Conservation (phyloP, 1,140 invertebrate genomes). For the Octopus sinensis region DNA sequence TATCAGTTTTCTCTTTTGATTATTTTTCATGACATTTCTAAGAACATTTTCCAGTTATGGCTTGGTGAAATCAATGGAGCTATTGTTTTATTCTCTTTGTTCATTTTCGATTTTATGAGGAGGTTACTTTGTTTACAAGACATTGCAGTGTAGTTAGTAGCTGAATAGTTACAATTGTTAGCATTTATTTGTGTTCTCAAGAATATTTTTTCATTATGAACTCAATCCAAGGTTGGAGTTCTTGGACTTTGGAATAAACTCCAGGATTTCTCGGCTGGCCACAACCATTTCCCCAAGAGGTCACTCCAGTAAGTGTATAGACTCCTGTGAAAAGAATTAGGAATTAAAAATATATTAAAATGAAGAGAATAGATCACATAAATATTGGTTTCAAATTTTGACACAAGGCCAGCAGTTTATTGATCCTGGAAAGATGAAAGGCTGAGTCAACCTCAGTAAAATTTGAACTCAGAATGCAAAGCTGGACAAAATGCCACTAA, state of each 20-base stretch:
- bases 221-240: conserved; percentile 41
- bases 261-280: conserved; percentile 67
- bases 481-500: not conserved
- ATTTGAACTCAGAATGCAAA: not conserved
- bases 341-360: not conserved
- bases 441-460: not conserved
- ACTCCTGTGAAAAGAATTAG: conserved; percentile 30
- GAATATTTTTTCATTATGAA: conserved; percentile 28
- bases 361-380: not conserved
- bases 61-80: too few relatives aligned
- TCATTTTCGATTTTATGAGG: too few relatives aligned
- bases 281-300: conserved; percentile 74
- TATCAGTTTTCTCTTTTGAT: too few relatives aligned
- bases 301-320: conserved; percentile 65
- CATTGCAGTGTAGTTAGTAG: too few relatives aligned
- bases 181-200: not conserved
- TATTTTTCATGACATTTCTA: too few relatives aligned
- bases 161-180: too few relatives aligned
- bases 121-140: too few relatives aligned
- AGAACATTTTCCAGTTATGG: too few relatives aligned
- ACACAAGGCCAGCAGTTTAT: not conserved
- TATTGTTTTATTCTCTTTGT: too few relatives aligned
- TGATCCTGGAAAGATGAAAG: not conserved
- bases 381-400: not conserved
- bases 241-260: conserved; percentile 67